Evolutionary conservation across 2,888 invertebrate genomes (phyloP).

Genomic region (Oconnorella tubifera): DNA sequence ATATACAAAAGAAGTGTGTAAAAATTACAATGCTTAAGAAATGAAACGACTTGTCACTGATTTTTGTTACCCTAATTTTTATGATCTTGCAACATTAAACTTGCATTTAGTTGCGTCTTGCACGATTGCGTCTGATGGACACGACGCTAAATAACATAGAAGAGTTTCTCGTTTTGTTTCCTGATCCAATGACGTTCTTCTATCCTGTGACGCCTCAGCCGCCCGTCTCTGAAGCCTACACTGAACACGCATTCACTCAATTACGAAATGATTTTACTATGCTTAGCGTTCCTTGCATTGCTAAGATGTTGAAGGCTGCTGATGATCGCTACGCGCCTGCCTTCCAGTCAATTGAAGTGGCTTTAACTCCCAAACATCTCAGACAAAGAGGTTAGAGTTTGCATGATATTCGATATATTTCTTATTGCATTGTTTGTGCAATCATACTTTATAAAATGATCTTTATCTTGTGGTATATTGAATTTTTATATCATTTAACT

Average conservation of each 20-base stretch:
- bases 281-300: not conserved
- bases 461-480: too few species aligned
- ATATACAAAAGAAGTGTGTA: too few species aligned
- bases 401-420: too few species aligned
- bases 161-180: not conserved
- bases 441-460: too few species aligned
- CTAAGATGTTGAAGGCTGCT: not conserved
- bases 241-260: not conserved
- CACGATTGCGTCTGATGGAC: not conserved
- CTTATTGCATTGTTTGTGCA: too few species aligned
- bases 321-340: not conserved
- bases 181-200: not conserved
- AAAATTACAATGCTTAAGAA: too few species aligned
- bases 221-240: not conserved
- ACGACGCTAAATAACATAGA: not conserved
- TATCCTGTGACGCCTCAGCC: not conserved
- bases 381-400: too few species aligned
- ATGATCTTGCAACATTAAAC: too few species aligned
- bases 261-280: not conserved
- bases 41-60: too few species aligned
- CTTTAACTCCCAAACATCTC: too few species aligned
- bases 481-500: too few species aligned
- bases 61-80: too few species aligned
- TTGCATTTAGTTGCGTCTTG: not conserved
- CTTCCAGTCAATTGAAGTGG: not conserved